Evolutionary conservation across 1,140 invertebrate species (phyloP).

Genomic region (Dendroctonus ponderosae): DNA sequence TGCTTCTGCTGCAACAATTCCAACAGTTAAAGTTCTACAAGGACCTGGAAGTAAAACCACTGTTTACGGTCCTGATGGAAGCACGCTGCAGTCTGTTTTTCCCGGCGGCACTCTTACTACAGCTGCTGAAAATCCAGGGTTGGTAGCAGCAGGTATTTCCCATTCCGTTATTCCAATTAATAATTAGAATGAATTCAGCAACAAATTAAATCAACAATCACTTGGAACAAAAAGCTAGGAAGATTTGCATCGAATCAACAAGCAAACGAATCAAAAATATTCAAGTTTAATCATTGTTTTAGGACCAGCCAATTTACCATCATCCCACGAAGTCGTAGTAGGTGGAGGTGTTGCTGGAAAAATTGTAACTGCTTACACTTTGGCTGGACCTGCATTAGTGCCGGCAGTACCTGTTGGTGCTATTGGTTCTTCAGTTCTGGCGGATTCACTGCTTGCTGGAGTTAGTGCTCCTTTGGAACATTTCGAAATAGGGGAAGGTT

Average conservation of each 20-base stretch:
- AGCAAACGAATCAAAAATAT: too few species aligned
- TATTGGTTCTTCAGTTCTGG: too few species aligned
- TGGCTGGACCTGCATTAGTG: constrained; percentile 20
- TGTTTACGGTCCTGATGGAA: constrained; percentile 39
- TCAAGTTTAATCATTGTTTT: too few species aligned
- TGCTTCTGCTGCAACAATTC: constrained; percentile 1
- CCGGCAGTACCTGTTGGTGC: too few species aligned
- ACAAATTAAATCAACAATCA: too few species aligned
- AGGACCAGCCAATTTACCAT: background rate
- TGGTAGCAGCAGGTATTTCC: constrained; percentile 27
- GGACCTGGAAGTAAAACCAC: constrained; percentile 37
- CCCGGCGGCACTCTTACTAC: constrained; percentile 38
- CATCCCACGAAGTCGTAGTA: constrained; percentile 14
- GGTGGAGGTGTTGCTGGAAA: constrained; percentile 28
- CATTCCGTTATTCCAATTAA: too few species aligned
- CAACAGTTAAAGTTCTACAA: constrained; percentile 36
- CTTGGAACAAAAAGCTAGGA: too few species aligned
- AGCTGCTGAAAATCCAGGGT: constrained; percentile 21
- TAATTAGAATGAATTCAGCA: background rate
- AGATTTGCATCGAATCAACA: too few species aligned
- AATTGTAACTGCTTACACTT: constrained; percentile 25
- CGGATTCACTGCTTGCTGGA: too few species aligned
- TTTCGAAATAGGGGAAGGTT: too few species aligned
- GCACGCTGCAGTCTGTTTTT: constrained; percentile 29
- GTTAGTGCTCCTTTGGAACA: too few species aligned